A percentile compares a stretch with the other conserved stretches of the same genome.
phyloP scores from a whole-genome alignment of 2,113 vertebrate genomes.

The Thinocorus orbignyianus region DNA sequence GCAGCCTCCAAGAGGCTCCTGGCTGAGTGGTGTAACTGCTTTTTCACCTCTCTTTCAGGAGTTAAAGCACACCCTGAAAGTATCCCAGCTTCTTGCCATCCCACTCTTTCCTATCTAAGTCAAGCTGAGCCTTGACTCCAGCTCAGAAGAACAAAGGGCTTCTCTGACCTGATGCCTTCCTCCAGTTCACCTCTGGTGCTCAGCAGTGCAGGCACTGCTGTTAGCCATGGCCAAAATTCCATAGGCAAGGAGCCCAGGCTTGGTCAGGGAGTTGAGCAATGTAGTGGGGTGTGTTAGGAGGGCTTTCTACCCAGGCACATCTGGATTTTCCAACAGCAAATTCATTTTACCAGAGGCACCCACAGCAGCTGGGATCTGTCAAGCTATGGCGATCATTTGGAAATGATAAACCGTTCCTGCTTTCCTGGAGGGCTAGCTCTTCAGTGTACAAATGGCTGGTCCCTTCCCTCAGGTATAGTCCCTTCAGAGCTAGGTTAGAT shows the following conservation, averaged over 20 bases:
- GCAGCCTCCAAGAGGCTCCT: neutral
- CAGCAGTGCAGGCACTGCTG: neutral
- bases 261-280: accelerated
- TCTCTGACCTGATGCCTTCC: neutral
- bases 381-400: neutral
- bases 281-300: neutral
- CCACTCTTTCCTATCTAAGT: neutral
- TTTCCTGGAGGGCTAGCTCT: neutral
- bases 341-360: neutral
- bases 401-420: neutral
- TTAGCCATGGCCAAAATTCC: neutral
- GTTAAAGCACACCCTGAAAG: neutral
- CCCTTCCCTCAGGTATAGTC: neutral
- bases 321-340: neutral
- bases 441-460: neutral
- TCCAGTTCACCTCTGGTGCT: neutral
- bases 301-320: neutral
- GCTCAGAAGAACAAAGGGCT: neutral
- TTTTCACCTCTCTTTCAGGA: neutral
- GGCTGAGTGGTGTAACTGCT: neutral
- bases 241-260: neutral
- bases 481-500: neutral
- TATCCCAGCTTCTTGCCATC: neutral
- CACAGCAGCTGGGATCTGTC: neutral
- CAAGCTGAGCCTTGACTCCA: neutral